Evolutionary conservation across 1,140 invertebrate species (phyloP), one percentile per base, ranked within the genome.

Genomic region (Hylaeus anthracinus): DNA sequence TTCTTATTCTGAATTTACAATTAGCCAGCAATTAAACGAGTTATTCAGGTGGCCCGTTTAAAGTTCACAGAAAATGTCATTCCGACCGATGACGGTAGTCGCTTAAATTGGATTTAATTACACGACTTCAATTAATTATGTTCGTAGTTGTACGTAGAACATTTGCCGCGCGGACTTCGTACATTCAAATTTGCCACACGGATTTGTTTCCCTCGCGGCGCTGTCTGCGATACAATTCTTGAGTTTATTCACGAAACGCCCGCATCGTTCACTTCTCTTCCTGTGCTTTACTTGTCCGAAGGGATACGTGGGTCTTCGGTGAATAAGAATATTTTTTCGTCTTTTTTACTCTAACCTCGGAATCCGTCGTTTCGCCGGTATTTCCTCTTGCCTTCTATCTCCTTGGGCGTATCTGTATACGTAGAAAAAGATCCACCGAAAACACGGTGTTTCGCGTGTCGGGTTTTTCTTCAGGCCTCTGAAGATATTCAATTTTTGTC

Each of bases 241-340:
- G 76, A 79, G 61, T 82, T 82, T 79, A 82, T 79, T 74, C 63
- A 66, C 61, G 61, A 45, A 72, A 85, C 81, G 58, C 55, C 26
- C 78, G 63, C 41, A 63, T 71, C 64, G 26, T 72, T 71, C 64
- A 82, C 70, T 78, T 78, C 53, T 41, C 10, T 45, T 45, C 39
- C n/a, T 63, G 3, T 69, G 56, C 63, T 77, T 71, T 53, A 58
- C 3, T 80, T 26, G 79, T 55, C 69, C 58, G 64, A 73, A 79
- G 75, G 63, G 75, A 76, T 45, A 69, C 60, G 45, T 15, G 26
- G 72, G 39, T 67, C 67, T 61, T 37, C 45, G 10, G 53, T 61
- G 56, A 82, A 82, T 78, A 86, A 79, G 43, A 79, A 73, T 86
- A 84, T 86, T 72, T 70, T 78, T 61, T 74, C 60, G 55, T 61